These are phyloP conservation scores for Trematomus loennbergii DNA, from an alignment of 2,113 vertebrate species.

Conservation along the genomic window DNA sequence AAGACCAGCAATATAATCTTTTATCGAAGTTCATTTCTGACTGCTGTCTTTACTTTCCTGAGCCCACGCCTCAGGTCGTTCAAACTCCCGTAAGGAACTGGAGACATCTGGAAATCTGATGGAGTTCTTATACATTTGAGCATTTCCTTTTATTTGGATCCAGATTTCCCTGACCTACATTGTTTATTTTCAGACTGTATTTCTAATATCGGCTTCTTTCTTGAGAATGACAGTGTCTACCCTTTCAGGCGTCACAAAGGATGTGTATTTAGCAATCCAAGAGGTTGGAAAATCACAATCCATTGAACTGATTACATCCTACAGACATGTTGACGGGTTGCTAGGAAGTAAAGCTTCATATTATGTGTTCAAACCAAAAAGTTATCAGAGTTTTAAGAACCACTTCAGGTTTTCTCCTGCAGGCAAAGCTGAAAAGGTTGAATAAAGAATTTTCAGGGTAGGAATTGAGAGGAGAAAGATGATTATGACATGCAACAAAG, in stretches of 20 bases:
- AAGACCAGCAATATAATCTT: constrained; percentile 81
- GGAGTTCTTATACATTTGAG: not conserved
- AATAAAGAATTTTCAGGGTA: not conserved
- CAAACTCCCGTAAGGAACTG: not conserved
- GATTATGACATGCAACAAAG: no score
- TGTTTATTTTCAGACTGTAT: not conserved
- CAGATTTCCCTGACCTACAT: no score
- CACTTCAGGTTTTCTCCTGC: no score
- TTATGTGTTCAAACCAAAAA: no score
- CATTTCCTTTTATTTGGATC: no score
- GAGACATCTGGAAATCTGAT: not conserved
- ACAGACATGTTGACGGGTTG: not conserved
- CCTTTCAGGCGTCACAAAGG: no score
- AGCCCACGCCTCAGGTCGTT: not conserved
- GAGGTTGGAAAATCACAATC: not conserved
- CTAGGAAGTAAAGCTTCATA: not conserved
- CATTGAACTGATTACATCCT: not conserved
- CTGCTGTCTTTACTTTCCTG: constrained; percentile 36
- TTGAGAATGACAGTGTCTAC: not conserved
- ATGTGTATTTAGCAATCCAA: not conserved
- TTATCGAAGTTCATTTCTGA: constrained; percentile 50
- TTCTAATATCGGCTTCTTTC: not conserved
- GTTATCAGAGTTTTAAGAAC: no score
- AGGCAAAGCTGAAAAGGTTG: no score
- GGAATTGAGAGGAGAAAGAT: no score